Percentiles rank a stretch among this genome's conserved stretches.
Evolutionary conservation across 2,113 vertebrate genomes (phyloP).

Genomic region (Seriola quinqueradiata): DNA sequence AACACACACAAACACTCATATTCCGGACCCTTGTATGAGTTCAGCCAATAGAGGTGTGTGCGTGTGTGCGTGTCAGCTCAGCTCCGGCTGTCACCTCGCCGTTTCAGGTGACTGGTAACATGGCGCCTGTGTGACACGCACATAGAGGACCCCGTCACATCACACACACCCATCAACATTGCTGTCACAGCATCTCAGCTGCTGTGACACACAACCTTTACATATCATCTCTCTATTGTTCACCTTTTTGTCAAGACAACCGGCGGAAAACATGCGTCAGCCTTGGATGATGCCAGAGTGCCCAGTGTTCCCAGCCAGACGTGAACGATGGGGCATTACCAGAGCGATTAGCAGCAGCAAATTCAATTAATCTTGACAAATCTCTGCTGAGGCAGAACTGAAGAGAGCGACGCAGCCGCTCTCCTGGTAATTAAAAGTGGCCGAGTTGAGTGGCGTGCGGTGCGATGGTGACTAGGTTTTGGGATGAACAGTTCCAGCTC

Average conservation of each 20-base stretch:
- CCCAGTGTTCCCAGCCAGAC: conserved; percentile 69
- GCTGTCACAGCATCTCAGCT: conserved; percentile 50
- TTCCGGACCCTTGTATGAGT: conserved; percentile 48
- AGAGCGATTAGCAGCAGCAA: conserved; percentile 82
- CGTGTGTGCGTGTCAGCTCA: conserved; percentile 49
- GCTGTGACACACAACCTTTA: conserved; percentile 57
- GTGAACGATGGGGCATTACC: conserved; percentile 82
- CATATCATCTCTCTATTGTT: conserved; percentile 58
- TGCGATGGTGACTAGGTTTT: conserved; percentile 69
- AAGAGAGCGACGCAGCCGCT: conserved; percentile 69
- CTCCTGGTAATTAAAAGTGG: conserved; percentile 86
- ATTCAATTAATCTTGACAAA: conserved; percentile 89
- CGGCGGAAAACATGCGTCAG: conserved; percentile 47
- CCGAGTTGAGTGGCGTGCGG: conserved; percentile 74
- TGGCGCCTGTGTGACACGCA: conserved; percentile 65
- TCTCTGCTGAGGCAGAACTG: conserved; percentile 85
- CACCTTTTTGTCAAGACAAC: conserved; percentile 59
- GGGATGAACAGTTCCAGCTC: conserved; percentile 67
- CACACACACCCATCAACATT: conserved; percentile 48
- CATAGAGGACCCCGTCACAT: conserved; percentile 69
- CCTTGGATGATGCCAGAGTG: conserved; percentile 57
- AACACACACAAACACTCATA: conserved; percentile 38
- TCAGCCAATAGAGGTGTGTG: conserved; percentile 46
- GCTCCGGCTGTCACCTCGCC: conserved; percentile 71
- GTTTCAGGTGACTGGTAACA: conserved; percentile 81